Conservation (phyloP, 2,888 invertebrate species). For the Theretra japonica region DNA sequence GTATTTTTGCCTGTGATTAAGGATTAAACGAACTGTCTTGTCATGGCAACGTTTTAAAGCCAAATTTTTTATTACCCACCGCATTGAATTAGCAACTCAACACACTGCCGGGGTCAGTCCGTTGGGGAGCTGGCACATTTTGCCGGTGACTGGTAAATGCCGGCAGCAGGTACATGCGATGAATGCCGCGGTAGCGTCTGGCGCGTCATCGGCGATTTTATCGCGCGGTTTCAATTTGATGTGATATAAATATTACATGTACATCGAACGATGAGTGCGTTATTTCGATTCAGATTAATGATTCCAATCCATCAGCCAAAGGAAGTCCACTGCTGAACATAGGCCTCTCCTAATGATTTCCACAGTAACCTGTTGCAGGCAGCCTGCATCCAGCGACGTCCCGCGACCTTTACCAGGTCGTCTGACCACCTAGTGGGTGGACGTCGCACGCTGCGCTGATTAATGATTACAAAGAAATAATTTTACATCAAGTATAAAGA, state of each 20-base stretch:
- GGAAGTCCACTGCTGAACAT: too few species aligned
- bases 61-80: slow-evolving; percentile 68
- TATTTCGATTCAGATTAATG: slow-evolving; percentile 2
- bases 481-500: too few species aligned
- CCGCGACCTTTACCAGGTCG: too few species aligned
- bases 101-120: slow-evolving; percentile 34
- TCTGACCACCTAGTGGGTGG: too few species aligned
- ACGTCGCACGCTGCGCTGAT: too few species aligned
- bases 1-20: too few species aligned
- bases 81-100: slow-evolving; percentile 60
- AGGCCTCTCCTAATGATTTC: too few species aligned
- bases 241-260: slow-evolving; percentile 20
- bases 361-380: too few species aligned
- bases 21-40: too few species aligned
- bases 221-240: slow-evolving; percentile 16
- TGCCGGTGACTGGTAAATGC: slow-evolving; percentile 27
- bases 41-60: slow-evolving; percentile 57
- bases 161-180: background rate
- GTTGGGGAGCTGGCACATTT: slow-evolving; percentile 22
- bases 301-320: too few species aligned
- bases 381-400: too few species aligned
- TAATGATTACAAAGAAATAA: too few species aligned
- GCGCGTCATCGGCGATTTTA: slow-evolving; percentile 12
- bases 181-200: slow-evolving; percentile 16
- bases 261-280: slow-evolving; percentile 6